Evolutionary conservation across 2,888 invertebrate species (phyloP).

Genomic region (Brachylomia viminalis): DNA sequence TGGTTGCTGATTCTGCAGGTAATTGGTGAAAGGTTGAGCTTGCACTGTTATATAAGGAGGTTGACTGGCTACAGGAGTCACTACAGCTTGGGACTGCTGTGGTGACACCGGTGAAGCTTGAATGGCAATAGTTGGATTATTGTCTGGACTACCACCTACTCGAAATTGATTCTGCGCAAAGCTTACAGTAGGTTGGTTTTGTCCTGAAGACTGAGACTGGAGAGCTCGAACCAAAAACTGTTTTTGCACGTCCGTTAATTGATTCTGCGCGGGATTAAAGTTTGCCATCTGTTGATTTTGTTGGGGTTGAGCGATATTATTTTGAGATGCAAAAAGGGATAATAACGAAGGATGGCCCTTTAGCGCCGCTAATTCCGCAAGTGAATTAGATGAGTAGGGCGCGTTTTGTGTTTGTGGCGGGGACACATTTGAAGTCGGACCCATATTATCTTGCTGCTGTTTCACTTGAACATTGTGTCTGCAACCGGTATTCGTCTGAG

Average conservation of each 20-base stretch:
- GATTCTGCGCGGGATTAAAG: slow-evolving; percentile 52
- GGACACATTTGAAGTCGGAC: slow-evolving; percentile 30
- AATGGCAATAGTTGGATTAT: slow-evolving; percentile 27
- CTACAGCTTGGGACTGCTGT: slow-evolving; percentile 54
- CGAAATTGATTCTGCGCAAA: slow-evolving; percentile 43
- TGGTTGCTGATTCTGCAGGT: slow-evolving; percentile 55
- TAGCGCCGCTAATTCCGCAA: slow-evolving; percentile 60
- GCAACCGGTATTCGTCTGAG: slow-evolving; percentile 39
- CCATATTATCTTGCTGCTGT: slow-evolving; percentile 50
- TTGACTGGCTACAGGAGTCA: slow-evolving; percentile 57
- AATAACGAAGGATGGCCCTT: slow-evolving; percentile 57
- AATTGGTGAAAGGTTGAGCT: slow-evolving; percentile 60
- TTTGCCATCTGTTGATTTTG: slow-evolving; percentile 58
- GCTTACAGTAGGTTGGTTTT: slow-evolving; percentile 46
- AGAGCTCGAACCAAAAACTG: slow-evolving; percentile 61
- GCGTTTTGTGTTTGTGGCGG: slow-evolving; percentile 35
- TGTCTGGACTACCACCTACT: slow-evolving; percentile 22
- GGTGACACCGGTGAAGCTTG: slow-evolving; percentile 26
- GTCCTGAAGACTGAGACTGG: slow-evolving; percentile 51
- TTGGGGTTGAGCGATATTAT: slow-evolving; percentile 43
- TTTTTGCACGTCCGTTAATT: slow-evolving; percentile 62
- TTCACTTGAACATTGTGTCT: slow-evolving; percentile 40
- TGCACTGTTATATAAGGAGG: slow-evolving; percentile 68
- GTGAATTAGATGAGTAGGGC: slow-evolving; percentile 43
- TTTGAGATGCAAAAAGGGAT: slow-evolving; percentile 61